phyloP scores from a whole-genome alignment of 2,888 invertebrate species.

The Diaprepes abbreviatus region DNA sequence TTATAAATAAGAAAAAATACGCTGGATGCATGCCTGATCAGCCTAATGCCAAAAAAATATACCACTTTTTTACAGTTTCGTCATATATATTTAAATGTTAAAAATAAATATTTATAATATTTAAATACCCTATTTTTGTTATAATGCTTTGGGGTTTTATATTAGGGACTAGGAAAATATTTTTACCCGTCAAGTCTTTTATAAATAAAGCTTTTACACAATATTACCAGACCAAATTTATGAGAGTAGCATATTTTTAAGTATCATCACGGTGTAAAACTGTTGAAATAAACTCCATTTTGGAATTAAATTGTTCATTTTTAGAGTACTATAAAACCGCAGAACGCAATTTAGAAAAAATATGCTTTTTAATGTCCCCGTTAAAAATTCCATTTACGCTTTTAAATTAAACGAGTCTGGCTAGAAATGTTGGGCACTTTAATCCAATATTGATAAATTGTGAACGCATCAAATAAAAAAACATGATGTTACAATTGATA shows the following conservation, averaged over 20 bases:
- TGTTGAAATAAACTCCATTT: conserved; percentile 20
- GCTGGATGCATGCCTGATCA: too few species aligned
- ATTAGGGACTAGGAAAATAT: too few species aligned
- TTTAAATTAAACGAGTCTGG: conserved; percentile 23
- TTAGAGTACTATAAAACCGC: conserved; percentile 23
- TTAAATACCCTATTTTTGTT: too few species aligned
- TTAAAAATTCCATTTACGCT: conserved; percentile 31
- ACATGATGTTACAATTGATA: too few species aligned
- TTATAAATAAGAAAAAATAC: too few species aligned
- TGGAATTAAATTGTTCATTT: conserved; percentile 31
- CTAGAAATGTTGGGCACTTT: background rate
- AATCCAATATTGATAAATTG: conserved; percentile 6
- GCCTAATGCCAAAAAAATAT: too few species aligned
- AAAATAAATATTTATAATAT: too few species aligned
- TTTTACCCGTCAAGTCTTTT: too few species aligned
- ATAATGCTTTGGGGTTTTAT: too few species aligned
- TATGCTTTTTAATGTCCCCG: conserved; percentile 27
- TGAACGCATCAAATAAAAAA: too few species aligned
- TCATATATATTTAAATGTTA: too few species aligned
- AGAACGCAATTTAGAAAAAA: conserved; percentile 34
- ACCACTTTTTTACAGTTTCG: too few species aligned
- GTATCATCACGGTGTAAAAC: background rate
- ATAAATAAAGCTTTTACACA: background rate
- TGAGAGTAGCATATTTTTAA: background rate
- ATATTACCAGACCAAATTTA: background rate